Conservation (phyloP, 23 tunicate species). For the Styela plicata region DNA sequence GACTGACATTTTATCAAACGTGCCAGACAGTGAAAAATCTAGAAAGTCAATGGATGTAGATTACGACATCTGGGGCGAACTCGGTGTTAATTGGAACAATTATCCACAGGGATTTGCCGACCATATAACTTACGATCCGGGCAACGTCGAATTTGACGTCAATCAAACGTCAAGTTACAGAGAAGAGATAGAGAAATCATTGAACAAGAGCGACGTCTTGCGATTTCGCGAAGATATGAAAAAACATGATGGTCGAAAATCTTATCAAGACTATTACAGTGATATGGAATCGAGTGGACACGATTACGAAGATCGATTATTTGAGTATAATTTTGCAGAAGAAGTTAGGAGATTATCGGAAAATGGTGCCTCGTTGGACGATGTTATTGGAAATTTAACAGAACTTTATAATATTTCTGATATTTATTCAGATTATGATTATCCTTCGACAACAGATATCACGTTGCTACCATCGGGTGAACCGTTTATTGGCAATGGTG, state of each 20-base stretch:
- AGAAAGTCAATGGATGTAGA: too few relatives aligned
- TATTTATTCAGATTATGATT: background rate
- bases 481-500: background rate
- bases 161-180: background rate
- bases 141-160: background rate
- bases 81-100: background rate
- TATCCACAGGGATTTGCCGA: background rate
- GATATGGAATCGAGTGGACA: background rate
- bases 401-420: background rate
- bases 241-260: background rate
- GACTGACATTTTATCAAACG: background rate
- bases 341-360: background rate
- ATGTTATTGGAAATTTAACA: background rate
- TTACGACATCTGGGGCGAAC: background rate
- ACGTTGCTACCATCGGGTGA: background rate
- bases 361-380: background rate
- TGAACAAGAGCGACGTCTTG: background rate
- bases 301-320: background rate
- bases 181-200: background rate
- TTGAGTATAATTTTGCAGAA: background rate
- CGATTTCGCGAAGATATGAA: background rate
- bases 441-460: background rate
- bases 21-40: too few relatives aligned
- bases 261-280: background rate
- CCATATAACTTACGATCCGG: background rate